Conservation (phyloP, 2,888 invertebrate species). For the Phalera bucephala region DNA sequence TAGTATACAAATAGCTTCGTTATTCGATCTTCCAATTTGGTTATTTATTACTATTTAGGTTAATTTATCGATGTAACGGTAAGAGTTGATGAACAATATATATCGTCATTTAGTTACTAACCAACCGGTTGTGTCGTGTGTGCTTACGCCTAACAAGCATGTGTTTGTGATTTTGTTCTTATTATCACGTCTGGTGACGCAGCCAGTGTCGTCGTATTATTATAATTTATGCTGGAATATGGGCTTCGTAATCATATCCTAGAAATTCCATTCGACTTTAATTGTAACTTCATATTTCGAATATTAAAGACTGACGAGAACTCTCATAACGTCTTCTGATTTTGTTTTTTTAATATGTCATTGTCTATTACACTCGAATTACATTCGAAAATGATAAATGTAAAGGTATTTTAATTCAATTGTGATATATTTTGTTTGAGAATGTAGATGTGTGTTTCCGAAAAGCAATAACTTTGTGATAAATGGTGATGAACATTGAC, state of each 20-base stretch:
- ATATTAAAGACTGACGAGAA: slow-evolving; percentile 65
- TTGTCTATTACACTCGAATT: slow-evolving; percentile 44
- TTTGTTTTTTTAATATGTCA: slow-evolving; percentile 30
- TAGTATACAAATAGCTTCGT: slow-evolving; percentile 37
- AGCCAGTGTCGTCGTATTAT: slow-evolving; percentile 54
- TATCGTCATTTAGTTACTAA: slow-evolving; percentile 75
- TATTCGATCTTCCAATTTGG: slow-evolving; percentile 70
- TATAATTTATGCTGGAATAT: slow-evolving; percentile 81
- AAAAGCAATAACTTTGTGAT: slow-evolving; percentile 81
- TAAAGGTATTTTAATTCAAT: slow-evolving; percentile 67
- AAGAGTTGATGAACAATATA: slow-evolving; percentile 74
- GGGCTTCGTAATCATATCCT: slow-evolving; percentile 47
- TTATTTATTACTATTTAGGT: slow-evolving; percentile 75
- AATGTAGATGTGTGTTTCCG: slow-evolving; percentile 70
- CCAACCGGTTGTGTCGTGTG: slow-evolving; percentile 81
- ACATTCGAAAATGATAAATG: slow-evolving; percentile 44
- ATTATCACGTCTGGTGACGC: slow-evolving; percentile 30
- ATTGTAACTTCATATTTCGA: slow-evolving; percentile 48
- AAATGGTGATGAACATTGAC: slow-evolving; percentile 63
- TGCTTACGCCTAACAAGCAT: slow-evolving; percentile 80
- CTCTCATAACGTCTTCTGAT: slow-evolving; percentile 46
- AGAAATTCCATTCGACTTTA: slow-evolving; percentile 49
- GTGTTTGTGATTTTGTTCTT: slow-evolving; percentile 72
- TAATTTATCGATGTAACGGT: slow-evolving; percentile 62
- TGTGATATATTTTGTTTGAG: slow-evolving; percentile 75